A percentile compares a stretch with the other conserved stretches of the same genome.
Evolutionary conservation across 2,797 vertebrate genomes (phyloP).

Genomic region (Coregonus sp.): DNA sequence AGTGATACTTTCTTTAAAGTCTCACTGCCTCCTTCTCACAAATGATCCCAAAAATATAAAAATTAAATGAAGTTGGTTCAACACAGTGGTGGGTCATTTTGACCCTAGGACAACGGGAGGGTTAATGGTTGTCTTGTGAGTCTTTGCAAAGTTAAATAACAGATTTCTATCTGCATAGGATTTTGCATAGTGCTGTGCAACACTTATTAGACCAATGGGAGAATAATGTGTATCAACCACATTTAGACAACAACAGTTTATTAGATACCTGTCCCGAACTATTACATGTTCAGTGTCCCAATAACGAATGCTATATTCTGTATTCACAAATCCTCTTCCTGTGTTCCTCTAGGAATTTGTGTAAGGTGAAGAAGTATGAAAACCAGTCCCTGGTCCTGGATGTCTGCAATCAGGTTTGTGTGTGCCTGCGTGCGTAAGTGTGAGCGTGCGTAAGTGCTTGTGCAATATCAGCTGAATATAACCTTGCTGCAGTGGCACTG

Average conservation of each 20-base stretch:
- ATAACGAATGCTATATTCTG: constrained; percentile 37
- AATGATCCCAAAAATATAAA: no score
- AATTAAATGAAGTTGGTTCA: no score
- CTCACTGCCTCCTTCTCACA: no score
- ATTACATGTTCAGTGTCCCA: neutral
- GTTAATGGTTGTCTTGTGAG: neutral
- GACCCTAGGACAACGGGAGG: no score
- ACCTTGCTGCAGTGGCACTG: constrained; percentile 51
- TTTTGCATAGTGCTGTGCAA: neutral
- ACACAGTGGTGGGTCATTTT: no score
- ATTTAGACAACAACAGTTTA: neutral
- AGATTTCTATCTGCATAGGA: neutral
- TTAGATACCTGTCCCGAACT: neutral
- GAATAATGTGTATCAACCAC: neutral
- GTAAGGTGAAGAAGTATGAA: constrained; percentile 89
- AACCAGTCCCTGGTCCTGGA: constrained; percentile 80
- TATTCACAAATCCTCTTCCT: constrained; percentile 8
- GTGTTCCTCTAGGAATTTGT: constrained; percentile 81
- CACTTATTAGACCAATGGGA: neutral
- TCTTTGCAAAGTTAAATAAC: neutral
- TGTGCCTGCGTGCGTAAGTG: constrained; percentile 11
- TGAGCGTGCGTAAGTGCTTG: constrained; percentile 52
- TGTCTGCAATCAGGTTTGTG: constrained; percentile 77
- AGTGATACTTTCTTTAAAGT: no score
- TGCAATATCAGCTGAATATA: constrained; percentile 36